phyloP scores from a whole-genome alignment of 1,140 invertebrate species.

The Triops cancriformis region DNA sequence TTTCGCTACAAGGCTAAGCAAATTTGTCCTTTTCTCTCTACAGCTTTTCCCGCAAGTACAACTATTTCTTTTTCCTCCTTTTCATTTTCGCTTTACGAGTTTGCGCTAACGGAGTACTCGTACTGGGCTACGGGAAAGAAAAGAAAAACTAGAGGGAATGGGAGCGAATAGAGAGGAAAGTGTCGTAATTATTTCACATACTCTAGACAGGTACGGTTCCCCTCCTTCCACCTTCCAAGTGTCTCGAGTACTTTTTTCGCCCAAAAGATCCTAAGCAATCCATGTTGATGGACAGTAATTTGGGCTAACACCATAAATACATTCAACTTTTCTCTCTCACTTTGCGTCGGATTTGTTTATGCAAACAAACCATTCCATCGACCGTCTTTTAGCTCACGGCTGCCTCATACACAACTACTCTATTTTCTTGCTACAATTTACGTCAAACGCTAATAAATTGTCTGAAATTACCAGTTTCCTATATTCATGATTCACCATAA shows the following conservation, averaged over 20 bases:
- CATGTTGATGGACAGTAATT: not conserved
- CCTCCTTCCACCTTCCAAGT: not conserved
- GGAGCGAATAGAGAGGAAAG: not conserved
- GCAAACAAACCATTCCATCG: not conserved
- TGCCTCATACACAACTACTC: too few species aligned
- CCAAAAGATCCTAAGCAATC: slow-evolving; percentile 1
- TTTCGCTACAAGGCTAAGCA: too few species aligned
- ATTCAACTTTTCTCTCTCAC: not conserved
- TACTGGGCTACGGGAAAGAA: not conserved
- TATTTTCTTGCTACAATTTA: too few species aligned
- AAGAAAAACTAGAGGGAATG: not conserved
- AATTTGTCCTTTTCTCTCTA: too few species aligned
- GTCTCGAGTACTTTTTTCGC: not conserved
- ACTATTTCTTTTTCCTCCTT: too few species aligned
- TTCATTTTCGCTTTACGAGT: too few species aligned
- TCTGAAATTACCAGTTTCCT: too few species aligned
- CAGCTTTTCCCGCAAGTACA: too few species aligned
- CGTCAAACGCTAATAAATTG: too few species aligned
- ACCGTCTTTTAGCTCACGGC: too few species aligned
- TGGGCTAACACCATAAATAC: not conserved
- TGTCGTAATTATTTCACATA: slow-evolving; percentile 7
- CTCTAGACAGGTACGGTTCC: not conserved
- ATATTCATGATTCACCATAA: too few species aligned
- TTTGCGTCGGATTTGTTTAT: not conserved
- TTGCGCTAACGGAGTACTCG: too few species aligned